Base-by-base conservation (phyloP, 2,113 vertebrate genomes). In the Colossoma macropomum region DNA sequence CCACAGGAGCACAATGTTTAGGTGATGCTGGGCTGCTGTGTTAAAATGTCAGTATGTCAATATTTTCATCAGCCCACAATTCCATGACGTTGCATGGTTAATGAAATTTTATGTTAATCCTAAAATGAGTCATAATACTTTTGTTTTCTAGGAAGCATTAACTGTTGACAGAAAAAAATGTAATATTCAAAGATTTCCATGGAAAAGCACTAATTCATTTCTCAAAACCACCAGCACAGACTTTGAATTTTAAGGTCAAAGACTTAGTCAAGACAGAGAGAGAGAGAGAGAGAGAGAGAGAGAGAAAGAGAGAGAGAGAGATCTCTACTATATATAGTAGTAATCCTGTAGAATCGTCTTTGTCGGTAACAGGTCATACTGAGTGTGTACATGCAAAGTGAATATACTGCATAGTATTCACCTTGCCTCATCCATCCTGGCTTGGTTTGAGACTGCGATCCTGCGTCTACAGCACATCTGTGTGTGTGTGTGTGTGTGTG, bases 401-500 rank as follows among this genome's bases (percentile, higher is more conserved):
- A 12, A 32, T 59, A 45, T 27, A 62, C n/a, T 48, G 32, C 54
- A 34, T 63, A 59, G 23, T 28, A 16, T 28, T 77, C 69, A 60
- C 27, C 59, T 65, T 79, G 62, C 45, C 23, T 82, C 27, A 68
- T 69, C 30, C 45, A 28, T 60, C n/a, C 41, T 34, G 45, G 25
- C 63, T 23, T 48, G 62, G 38, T 69, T 81, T 75, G n/a, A 50
- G 41, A 74, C 77, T 56, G 4, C 63, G 59, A 25, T 68, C 19
- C 17, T 56, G 69, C 71, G 50, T 73, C 81, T 83, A 63, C n/a
- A 69, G 62, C 16, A 74, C 77, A 60, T 79, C 70, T 48, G 77
- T 72, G 72, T 71, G 50, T 38, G 71, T 72, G 30, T 38, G 71
- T 72, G 30, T 59, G 54, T 59, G 19, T 59, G 54, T 59, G 52